phyloP scores from a whole-genome alignment of 2,888 invertebrate genomes.

The Heliconius ethilla region DNA sequence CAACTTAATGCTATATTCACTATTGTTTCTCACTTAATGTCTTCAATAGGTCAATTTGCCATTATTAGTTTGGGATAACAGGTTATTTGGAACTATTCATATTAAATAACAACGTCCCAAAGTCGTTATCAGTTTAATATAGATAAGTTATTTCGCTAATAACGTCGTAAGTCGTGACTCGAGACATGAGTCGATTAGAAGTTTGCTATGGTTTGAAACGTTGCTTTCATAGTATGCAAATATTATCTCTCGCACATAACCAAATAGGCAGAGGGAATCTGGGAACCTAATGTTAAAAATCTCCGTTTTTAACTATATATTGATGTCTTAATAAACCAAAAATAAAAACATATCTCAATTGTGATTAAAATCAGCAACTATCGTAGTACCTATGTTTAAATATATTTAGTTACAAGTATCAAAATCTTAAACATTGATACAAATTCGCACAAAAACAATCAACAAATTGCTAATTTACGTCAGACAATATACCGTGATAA shows the following conservation, averaged over 20 bases:
- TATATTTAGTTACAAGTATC: background rate
- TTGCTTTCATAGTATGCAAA: background rate
- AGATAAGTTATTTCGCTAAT: conserved; percentile 7
- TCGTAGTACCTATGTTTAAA: background rate
- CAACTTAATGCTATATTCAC: conserved; percentile 33
- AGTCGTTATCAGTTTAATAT: conserved; percentile 14
- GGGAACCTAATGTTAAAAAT: too few species aligned
- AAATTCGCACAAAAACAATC: background rate
- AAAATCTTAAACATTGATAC: background rate
- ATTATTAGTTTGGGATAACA: conserved; percentile 33
- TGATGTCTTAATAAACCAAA: too few species aligned
- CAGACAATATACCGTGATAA: conserved; percentile 28
- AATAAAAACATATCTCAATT: background rate
- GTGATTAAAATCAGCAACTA: background rate
- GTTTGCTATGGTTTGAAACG: background rate
- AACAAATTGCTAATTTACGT: conserved; percentile 24
- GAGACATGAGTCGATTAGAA: background rate
- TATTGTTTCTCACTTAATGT: conserved; percentile 41
- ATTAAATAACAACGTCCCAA: background rate
- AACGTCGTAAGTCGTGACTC: background rate
- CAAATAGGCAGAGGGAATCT: too few species aligned
- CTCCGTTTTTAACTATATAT: too few species aligned
- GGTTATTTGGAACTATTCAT: conserved; percentile 22
- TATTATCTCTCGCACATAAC: too few species aligned
- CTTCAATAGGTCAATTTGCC: conserved; percentile 37